phyloP scores from a whole-genome alignment of 2,113 vertebrate species.

The Vulpes vulpes region DNA sequence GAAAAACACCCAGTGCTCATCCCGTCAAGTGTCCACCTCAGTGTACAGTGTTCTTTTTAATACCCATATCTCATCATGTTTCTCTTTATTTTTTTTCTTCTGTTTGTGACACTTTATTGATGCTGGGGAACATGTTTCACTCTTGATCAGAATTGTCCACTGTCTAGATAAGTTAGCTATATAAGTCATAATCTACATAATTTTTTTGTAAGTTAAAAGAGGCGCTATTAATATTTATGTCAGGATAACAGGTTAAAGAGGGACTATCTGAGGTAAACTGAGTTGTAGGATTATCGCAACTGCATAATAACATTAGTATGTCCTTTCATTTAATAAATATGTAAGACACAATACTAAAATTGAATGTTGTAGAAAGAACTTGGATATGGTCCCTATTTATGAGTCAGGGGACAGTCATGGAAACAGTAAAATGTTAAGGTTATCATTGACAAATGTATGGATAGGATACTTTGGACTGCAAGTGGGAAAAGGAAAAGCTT shows the following conservation, averaged over 20 bases:
- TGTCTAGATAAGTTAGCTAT: not conserved
- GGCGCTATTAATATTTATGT: not conserved
- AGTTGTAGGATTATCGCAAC: not conserved
- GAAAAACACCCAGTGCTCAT: too few relatives aligned
- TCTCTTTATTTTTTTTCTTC: not conserved
- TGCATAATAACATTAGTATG: constrained; percentile 11
- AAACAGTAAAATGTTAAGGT: constrained; percentile 36
- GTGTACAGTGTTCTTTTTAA: not conserved
- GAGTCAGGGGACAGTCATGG: not conserved
- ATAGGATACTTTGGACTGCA: not conserved
- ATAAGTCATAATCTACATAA: not conserved
- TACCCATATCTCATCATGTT: not conserved
- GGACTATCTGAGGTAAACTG: not conserved
- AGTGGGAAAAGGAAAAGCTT: not conserved
- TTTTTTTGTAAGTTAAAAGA: constrained; percentile 22
- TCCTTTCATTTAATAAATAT: constrained; percentile 13
- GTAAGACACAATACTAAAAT: not conserved
- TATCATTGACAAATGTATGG: not conserved
- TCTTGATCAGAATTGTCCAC: constrained; percentile 17
- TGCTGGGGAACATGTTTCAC: not conserved
- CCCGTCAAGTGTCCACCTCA: too few relatives aligned
- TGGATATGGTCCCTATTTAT: not conserved
- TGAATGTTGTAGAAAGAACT: constrained; percentile 23
- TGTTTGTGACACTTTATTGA: too few relatives aligned
- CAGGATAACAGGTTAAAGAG: constrained; percentile 19